Conservation (phyloP, 2,888 invertebrate species). For the Petrolisthes cinctipes region DNA sequence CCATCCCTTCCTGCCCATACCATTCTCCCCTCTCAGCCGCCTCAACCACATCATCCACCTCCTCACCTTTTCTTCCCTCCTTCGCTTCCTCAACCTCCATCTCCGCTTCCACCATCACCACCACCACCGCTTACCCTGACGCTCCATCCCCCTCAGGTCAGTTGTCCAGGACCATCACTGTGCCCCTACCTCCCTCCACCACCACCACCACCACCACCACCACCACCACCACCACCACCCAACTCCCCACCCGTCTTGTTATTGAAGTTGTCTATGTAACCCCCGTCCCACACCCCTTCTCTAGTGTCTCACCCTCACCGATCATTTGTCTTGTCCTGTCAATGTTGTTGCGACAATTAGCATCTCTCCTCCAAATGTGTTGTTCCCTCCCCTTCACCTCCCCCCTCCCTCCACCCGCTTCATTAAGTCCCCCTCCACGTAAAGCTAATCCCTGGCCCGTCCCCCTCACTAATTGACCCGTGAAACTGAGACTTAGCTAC, state of each 20-base stretch:
- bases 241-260: neutral
- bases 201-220: neutral
- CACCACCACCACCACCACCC: neutral
- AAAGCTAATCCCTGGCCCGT: neutral
- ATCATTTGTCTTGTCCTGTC: constrained; percentile 2
- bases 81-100: constrained; percentile 67
- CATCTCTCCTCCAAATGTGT: neutral
- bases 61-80: constrained; percentile 64
- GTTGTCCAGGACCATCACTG: constrained; percentile 46
- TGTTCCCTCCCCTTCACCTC: neutral
- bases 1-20: constrained; percentile 66
- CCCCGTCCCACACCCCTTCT: neutral
- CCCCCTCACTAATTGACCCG: constrained; percentile 5
- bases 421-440: neutral
- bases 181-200: constrained; percentile 15
- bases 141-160: constrained; percentile 67
- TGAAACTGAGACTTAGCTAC: neutral
- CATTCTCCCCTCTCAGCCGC: constrained; percentile 69
- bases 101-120: constrained; percentile 68
- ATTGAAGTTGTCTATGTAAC: neutral
- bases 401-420: neutral
- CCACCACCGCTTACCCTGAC: constrained; percentile 68
- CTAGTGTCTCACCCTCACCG: neutral
- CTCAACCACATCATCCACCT: constrained; percentile 67
- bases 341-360: neutral